Evolutionary conservation across 2,113 vertebrate genomes (phyloP).

Genomic region (Tupaia tana): DNA sequence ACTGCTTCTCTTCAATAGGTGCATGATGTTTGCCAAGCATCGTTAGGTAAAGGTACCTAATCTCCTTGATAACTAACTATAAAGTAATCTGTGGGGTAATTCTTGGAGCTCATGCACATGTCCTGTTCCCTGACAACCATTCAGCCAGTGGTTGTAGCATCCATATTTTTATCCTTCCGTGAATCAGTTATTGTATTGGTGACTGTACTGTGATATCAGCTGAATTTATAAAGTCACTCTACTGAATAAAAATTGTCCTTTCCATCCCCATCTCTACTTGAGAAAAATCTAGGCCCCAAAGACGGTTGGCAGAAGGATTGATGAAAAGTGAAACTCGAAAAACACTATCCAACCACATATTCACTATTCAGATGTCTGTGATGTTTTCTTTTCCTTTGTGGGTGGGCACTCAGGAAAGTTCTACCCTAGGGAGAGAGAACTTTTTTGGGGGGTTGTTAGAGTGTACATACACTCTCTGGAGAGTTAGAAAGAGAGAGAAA

Average conservation of each 20-base stretch:
- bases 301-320: neutral
- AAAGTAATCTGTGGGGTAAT: neutral
- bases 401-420: neutral
- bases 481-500: too few species aligned
- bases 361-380: neutral
- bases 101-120: neutral
- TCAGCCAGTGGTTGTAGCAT: neutral
- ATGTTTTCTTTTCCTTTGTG: neutral
- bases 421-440: neutral
- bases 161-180: neutral
- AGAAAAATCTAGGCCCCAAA: neutral
- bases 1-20: neutral
- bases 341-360: neutral
- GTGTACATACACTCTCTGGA: too few species aligned
- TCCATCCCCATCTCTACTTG: neutral
- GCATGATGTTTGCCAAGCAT: neutral
- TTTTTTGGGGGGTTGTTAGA: too few species aligned
- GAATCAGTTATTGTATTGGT: neutral
- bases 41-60: neutral
- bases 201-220: neutral
- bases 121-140: neutral
- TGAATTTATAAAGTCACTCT: constrained; percentile 27
- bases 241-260: neutral
- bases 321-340: neutral
- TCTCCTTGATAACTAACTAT: neutral